A percentile compares a stretch with the other conserved stretches of the same genome.
These are phyloP conservation scores for Trimorus sp. DNA, from an alignment of 2,888 invertebrate genomes.

Conservation along the genomic window DNA sequence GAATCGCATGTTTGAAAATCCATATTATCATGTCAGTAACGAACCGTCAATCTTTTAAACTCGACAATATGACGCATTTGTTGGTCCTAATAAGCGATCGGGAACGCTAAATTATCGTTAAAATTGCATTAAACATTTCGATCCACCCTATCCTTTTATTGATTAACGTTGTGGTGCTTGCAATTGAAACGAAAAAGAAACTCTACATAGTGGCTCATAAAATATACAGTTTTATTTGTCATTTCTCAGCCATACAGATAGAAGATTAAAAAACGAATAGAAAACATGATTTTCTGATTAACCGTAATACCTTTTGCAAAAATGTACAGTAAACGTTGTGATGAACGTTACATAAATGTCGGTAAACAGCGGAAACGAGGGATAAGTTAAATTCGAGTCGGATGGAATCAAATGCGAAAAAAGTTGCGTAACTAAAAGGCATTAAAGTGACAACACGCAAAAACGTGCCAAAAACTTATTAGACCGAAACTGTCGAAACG, in stretches of 20 bases:
- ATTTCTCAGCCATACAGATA: constrained; percentile 34
- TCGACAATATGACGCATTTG: constrained; percentile 10
- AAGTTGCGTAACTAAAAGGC: constrained; percentile 24
- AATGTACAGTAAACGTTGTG: not conserved
- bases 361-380: constrained; percentile 18
- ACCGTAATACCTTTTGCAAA: not conserved
- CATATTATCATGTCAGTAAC: constrained; percentile 5
- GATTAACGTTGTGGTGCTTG: not conserved
- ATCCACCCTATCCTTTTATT: not conserved
- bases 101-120: not conserved
- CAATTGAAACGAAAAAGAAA: constrained; percentile 2
- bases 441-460: constrained; percentile 26
- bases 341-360: constrained; percentile 24
- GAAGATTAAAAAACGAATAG: constrained; percentile 5
- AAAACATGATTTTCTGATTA: constrained; percentile 3
- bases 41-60: constrained; percentile 25
- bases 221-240: constrained; percentile 30
- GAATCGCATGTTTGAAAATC: constrained; percentile 11
- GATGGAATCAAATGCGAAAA: constrained; percentile 21
- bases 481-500: constrained; percentile 20
- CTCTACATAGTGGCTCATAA: constrained; percentile 6
- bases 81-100: constrained; percentile 2
- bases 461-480: constrained; percentile 30
- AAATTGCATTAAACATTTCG: not conserved
- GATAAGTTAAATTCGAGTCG: constrained; percentile 2